Evolutionary conservation across 2,888 invertebrate species (phyloP).

Genomic region (Scaptomyza flava): DNA sequence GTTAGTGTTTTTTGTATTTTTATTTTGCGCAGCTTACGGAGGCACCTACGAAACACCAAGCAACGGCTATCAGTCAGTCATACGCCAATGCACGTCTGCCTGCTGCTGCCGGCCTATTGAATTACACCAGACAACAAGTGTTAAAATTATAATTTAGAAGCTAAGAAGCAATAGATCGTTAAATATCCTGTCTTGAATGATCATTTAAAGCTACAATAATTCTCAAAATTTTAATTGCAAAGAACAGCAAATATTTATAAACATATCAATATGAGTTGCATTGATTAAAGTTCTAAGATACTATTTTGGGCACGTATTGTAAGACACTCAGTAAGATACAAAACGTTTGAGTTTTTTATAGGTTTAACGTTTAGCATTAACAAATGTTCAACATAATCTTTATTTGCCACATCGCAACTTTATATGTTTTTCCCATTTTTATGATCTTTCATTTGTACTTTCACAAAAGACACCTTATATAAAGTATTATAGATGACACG

Average conservation of each 20-base stretch:
- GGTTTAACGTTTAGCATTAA: not conserved
- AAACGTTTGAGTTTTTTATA: not conserved
- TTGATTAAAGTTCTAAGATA: too few relatives aligned
- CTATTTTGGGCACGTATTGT: too few relatives aligned
- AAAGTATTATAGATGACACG: slow-evolving; percentile 16
- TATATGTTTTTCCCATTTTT: slow-evolving; percentile 7
- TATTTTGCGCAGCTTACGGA: slow-evolving; percentile 44
- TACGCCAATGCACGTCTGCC: slow-evolving; percentile 67
- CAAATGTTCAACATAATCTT: not conserved
- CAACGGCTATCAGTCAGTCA: slow-evolving; percentile 75
- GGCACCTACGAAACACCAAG: slow-evolving; percentile 53
- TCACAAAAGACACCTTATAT: slow-evolving; percentile 26
- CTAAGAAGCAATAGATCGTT: not conserved
- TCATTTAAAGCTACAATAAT: not conserved
- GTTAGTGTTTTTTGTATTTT: slow-evolving; percentile 28
- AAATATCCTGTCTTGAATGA: not conserved
- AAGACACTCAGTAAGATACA: not conserved
- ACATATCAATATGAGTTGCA: not conserved
- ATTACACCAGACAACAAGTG: slow-evolving; percentile 58
- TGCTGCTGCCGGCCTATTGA: slow-evolving; percentile 43
- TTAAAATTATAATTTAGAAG: not conserved
- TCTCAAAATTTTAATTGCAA: too few relatives aligned
- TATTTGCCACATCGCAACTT: slow-evolving; percentile 13
- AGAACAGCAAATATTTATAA: not conserved
- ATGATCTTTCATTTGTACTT: slow-evolving; percentile 20